Percentiles rank a stretch among this genome's conserved stretches.
Conservation (phyloP, 2,888 invertebrate genomes). For the Tridacna gigas region DNA sequence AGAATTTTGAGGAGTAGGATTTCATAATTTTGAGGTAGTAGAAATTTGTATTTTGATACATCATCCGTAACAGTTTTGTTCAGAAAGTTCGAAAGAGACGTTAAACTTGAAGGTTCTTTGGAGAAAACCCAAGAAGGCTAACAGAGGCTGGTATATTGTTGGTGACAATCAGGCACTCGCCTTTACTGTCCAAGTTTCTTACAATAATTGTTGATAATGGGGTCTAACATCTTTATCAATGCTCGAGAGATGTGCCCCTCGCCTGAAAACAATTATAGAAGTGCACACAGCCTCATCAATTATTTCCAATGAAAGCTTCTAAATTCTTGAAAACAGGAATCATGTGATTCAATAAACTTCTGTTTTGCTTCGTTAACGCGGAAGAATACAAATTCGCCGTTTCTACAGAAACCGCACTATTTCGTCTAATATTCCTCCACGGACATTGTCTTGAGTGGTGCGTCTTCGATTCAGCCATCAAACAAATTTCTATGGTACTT, state of each 20-base stretch:
- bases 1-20: no score
- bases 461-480: slow-evolving; percentile 41
- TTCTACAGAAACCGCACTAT: slow-evolving; percentile 61
- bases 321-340: slow-evolving; percentile 61
- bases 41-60: no score
- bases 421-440: slow-evolving; percentile 61
- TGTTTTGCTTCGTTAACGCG: slow-evolving; percentile 55
- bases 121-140: no score
- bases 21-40: no score
- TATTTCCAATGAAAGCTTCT: slow-evolving; percentile 52
- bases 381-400: slow-evolving; percentile 58
- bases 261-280: slow-evolving; percentile 46
- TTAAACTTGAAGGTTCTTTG: no score
- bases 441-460: slow-evolving; percentile 46
- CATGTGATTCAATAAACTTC: slow-evolving; percentile 63
- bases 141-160: no score
- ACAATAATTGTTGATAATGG: slow-evolving; percentile 16
- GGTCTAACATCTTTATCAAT: slow-evolving; percentile 10
- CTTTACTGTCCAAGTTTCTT: neutral
- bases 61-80: no score
- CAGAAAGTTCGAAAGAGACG: no score
- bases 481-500: slow-evolving; percentile 60
- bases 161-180: neutral
- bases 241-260: slow-evolving; percentile 18
- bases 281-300: slow-evolving; percentile 55